Evolutionary conservation across 2,888 invertebrate species (phyloP).

Genomic region (Tyria jacobaeae): DNA sequence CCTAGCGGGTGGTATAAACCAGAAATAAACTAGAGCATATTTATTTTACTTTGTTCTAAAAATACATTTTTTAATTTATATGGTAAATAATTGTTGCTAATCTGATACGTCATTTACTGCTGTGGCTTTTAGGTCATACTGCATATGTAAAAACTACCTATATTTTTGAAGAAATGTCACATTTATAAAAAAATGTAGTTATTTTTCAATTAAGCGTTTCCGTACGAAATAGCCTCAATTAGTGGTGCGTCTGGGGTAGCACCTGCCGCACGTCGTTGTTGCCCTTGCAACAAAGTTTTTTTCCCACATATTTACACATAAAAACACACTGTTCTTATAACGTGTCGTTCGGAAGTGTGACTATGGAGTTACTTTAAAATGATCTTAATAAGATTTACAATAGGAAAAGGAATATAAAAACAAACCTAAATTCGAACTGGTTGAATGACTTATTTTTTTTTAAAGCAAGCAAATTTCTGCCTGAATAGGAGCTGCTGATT

Average conservation of each 20-base stretch:
- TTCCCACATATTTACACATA: conserved; percentile 23
- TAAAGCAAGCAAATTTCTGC: too few species aligned
- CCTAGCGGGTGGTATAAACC: too few species aligned
- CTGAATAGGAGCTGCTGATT: too few species aligned
- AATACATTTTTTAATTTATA: too few species aligned
- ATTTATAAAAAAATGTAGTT: conserved; percentile 46
- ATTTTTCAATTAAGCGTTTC: conserved; percentile 54
- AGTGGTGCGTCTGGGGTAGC: conserved; percentile 64
- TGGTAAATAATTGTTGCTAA: too few species aligned
- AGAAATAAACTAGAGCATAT: too few species aligned
- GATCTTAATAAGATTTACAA: neutral
- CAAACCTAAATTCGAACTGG: neutral
- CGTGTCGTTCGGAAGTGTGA: neutral
- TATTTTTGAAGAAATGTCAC: neutral
- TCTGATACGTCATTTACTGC: too few species aligned
- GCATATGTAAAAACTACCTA: neutral
- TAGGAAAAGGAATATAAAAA: neutral
- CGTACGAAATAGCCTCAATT: conserved; percentile 59
- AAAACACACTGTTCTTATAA: neutral
- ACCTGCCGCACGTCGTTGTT: conserved; percentile 69
- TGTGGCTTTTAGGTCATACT: too few species aligned
- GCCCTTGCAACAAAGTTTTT: conserved; percentile 50
- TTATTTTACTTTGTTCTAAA: too few species aligned
- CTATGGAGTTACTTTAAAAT: neutral
- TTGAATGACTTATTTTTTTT: neutral